Conservation (phyloP, 2,888 invertebrate genomes). For the Diaphora mendica region DNA sequence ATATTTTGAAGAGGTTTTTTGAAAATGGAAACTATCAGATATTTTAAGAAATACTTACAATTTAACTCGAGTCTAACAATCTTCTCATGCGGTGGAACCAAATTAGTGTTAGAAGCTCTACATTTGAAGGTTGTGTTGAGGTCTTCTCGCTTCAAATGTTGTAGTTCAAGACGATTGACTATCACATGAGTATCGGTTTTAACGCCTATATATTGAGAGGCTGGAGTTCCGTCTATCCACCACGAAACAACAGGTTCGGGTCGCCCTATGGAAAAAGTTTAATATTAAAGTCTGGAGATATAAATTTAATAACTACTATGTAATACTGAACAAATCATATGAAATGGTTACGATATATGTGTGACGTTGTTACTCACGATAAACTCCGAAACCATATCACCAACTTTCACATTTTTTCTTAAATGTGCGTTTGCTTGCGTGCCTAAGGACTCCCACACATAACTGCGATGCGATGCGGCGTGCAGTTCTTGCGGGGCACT, state of each 20-base stretch:
- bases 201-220: conserved; percentile 90
- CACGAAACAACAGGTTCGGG: conserved; percentile 93
- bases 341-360: not conserved
- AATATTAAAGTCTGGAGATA: not conserved
- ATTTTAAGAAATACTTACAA: conserved; percentile 87
- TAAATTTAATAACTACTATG: not conserved
- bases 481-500: too few relatives aligned
- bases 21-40: too few relatives aligned
- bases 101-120: conserved; percentile 94
- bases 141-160: conserved; percentile 90
- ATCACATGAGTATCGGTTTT: conserved; percentile 91
- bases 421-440: too few relatives aligned
- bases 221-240: conserved; percentile 91
- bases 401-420: too few relatives aligned
- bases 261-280: conserved; percentile 86
- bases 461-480: too few relatives aligned
- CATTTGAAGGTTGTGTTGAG: conserved; percentile 95
- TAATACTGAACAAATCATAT: not conserved
- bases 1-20: not conserved
- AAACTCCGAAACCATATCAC: too few relatives aligned
- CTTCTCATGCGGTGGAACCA: conserved; percentile 93
- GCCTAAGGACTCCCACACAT: too few relatives aligned
- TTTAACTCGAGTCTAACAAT: conserved; percentile 93
- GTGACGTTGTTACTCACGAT: too few relatives aligned
- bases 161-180: conserved; percentile 92